A percentile compares a stretch with the other conserved stretches of the same genome.
Conservation (phyloP, 2,797 vertebrate genomes). For the Parauchenoglanis punctatus region DNA sequence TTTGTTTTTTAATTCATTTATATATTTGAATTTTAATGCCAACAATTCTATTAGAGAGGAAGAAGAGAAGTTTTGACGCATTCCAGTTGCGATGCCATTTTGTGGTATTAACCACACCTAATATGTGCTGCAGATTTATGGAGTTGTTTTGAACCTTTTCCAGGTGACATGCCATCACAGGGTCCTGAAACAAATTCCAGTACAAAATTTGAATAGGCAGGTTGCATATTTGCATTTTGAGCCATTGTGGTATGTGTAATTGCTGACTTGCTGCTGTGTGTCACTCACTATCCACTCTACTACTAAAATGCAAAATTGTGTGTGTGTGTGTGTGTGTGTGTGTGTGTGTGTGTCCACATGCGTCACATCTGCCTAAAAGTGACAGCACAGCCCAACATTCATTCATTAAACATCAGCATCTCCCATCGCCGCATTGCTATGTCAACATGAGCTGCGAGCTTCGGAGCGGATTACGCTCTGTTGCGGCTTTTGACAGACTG, state of each 20-base stretch:
- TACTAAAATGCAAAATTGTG: constrained; percentile 73
- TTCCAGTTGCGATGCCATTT: constrained; percentile 74
- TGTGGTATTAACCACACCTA: neutral
- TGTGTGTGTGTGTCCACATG: constrained; percentile 62
- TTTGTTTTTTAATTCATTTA: neutral
- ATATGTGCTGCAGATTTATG: neutral
- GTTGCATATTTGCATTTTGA: constrained; percentile 31
- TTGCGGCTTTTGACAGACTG: constrained; percentile 74
- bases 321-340: constrained; percentile 59
- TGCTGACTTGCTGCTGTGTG: constrained; percentile 19
- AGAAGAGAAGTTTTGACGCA: constrained; percentile 56
- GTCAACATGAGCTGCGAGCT: constrained; percentile 68
- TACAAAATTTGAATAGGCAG: constrained; percentile 36
- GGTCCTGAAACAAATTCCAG: constrained; percentile 60
- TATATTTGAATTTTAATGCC: neutral
- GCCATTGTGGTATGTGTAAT: constrained; percentile 59
- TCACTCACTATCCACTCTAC: constrained; percentile 61
- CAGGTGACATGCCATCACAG: constrained; percentile 55
- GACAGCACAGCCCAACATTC: constrained; percentile 88
- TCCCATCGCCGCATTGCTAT: constrained; percentile 63
- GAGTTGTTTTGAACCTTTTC: neutral
- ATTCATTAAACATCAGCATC: constrained; percentile 89
- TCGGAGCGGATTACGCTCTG: constrained; percentile 71
- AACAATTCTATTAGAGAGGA: neutral
- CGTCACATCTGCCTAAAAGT: constrained; percentile 82